These are phyloP conservation scores for Volucella bombylans DNA, from an alignment of 2,888 invertebrate genomes.

Conservation along the genomic window DNA sequence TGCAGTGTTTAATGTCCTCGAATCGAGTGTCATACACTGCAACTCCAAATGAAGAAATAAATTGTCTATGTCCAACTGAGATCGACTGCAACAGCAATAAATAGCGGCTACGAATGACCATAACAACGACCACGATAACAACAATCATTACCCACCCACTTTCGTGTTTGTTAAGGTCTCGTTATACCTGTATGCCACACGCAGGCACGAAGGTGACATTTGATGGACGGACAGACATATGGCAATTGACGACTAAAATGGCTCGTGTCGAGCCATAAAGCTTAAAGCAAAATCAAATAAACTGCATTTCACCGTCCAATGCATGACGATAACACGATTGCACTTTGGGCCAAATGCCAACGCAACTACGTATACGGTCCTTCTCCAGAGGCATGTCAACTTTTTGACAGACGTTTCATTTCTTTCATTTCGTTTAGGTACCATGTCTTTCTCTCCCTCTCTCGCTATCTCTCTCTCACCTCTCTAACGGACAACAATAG, in stretches of 20 bases:
- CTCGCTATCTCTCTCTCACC: no score
- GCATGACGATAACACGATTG: slow-evolving; percentile 24
- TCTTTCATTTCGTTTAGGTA: no score
- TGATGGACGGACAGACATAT: slow-evolving; percentile 56
- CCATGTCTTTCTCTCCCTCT: not conserved
- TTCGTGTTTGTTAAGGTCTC: slow-evolving; percentile 41
- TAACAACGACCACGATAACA: slow-evolving; percentile 5
- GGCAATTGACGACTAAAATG: slow-evolving; percentile 54
- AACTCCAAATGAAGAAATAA: slow-evolving; percentile 62
- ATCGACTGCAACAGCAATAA: not conserved
- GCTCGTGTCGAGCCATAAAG: slow-evolving; percentile 60
- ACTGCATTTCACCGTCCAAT: slow-evolving; percentile 27
- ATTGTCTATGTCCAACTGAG: slow-evolving; percentile 25
- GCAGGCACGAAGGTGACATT: slow-evolving; percentile 42
- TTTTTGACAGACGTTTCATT: slow-evolving; percentile 3
- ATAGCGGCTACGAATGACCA: slow-evolving; percentile 36
- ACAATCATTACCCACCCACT: slow-evolving; percentile 63
- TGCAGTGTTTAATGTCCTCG: slow-evolving; percentile 56
- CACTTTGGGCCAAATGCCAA: slow-evolving; percentile 38
- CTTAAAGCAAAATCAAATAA: slow-evolving; percentile 25
- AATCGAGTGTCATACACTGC: slow-evolving; percentile 44
- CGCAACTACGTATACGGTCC: slow-evolving; percentile 19
- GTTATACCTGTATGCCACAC: slow-evolving; percentile 28
- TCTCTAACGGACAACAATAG: slow-evolving; percentile 18
- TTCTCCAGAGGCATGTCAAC: not conserved